Evolutionary conservation across 2,113 vertebrate species (phyloP).

Genomic region (Psophia crepitans): DNA sequence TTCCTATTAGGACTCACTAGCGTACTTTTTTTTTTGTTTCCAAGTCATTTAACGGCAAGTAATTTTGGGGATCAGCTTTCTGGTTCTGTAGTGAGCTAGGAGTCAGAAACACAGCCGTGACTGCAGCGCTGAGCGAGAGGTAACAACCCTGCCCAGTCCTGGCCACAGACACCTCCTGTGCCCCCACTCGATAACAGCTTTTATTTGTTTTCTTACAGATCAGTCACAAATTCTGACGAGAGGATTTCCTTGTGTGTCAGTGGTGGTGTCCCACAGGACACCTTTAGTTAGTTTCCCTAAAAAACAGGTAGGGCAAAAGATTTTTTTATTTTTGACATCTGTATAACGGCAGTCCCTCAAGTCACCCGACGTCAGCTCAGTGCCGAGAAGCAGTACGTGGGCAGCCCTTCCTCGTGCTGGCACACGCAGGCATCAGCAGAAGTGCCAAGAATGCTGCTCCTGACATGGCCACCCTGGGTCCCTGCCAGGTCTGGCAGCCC

Average conservation of each 20-base stretch:
- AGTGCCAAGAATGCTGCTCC: fast-evolving
- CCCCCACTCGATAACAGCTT: neutral
- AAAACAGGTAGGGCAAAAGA: neutral
- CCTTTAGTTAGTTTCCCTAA: neutral
- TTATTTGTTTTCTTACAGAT: neutral
- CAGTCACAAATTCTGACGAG: neutral
- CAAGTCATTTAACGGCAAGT: neutral
- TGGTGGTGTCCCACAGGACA: neutral
- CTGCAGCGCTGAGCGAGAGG: neutral
- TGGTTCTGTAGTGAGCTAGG: neutral
- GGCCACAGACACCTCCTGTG: neutral
- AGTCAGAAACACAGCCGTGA: neutral
- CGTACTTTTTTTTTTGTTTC: neutral
- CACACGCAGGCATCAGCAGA: fast-evolving
- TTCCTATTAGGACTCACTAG: constrained; percentile 9
- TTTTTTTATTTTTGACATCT: neutral
- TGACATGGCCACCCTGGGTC: fast-evolving
- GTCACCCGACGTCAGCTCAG: neutral
- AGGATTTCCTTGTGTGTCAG: neutral
- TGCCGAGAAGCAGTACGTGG: neutral
- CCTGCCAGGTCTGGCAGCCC: neutral
- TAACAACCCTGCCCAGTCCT: neutral
- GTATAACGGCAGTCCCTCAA: neutral
- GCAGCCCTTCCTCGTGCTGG: neutral
- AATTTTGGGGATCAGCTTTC: constrained; percentile 55